phyloP scores from a whole-genome alignment of 2,113 vertebrate species.

The Limanda limanda region DNA sequence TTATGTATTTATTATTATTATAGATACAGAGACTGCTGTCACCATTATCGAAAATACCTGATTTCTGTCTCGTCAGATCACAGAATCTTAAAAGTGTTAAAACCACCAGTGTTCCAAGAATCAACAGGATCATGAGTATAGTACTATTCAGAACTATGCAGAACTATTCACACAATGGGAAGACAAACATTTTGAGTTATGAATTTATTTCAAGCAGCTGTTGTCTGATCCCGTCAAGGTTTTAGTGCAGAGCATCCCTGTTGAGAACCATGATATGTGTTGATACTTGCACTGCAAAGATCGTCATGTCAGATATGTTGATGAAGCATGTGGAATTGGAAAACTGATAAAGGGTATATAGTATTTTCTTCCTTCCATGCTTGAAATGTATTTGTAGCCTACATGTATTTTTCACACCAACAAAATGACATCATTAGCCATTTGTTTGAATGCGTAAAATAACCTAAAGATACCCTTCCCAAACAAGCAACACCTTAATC shows the following conservation, averaged over 20 bases:
- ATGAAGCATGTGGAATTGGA: conserved; percentile 4
- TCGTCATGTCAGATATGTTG: conserved; percentile 1
- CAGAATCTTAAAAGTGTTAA: neutral
- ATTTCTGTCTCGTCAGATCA: neutral
- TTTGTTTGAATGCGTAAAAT: neutral
- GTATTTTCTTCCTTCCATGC: neutral
- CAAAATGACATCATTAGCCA: neutral
- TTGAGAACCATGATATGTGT: too few relatives aligned
- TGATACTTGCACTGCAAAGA: too few relatives aligned
- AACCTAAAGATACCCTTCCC: neutral
- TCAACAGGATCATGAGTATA: too few relatives aligned
- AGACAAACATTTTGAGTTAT: too few relatives aligned
- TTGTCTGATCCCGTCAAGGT: too few relatives aligned
- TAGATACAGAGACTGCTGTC: neutral
- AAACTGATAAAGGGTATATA: neutral
- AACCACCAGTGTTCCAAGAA: too few relatives aligned
- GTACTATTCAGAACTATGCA: too few relatives aligned
- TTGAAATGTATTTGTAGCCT: conserved; percentile 9
- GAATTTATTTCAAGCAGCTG: too few relatives aligned
- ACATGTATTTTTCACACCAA: conserved; percentile 5
- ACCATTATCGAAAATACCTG: neutral
- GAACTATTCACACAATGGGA: too few relatives aligned
- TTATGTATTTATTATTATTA: neutral
- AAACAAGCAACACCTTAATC: too few relatives aligned
- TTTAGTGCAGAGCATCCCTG: too few relatives aligned